Base-by-base conservation (phyloP, 1,140 invertebrate genomes). In the Lasioglossum baleicum region DNA sequence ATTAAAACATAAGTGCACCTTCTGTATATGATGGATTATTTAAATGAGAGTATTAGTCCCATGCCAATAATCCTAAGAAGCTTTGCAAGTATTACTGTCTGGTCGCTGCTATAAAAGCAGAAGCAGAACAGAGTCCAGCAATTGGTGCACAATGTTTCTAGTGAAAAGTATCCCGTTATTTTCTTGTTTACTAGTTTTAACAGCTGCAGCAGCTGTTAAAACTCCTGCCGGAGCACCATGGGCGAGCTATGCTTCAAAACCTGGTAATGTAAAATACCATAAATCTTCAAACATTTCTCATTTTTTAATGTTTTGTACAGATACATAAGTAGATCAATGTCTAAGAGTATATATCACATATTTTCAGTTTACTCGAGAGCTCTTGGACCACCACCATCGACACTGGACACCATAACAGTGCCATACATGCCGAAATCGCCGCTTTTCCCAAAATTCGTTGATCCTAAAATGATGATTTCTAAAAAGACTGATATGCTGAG, bases 371-470 rank as follows among this genome's bases (percentile, higher is more conserved):
- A 85, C 71, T 72, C 79, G 31, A 86, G 90, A 87, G 88, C 89
- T 67, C 31, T 91, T 22, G 88, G 85, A 60, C 87, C 90, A 69
- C 80, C 87, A 35, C 7, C 67, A 20, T 53, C 71, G 15, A 85
- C 71, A 79, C 84, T 90, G 11, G 83, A 86, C 17, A 87, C 89
- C 7, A 90, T 92, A 61, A 75, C 86, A 7, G 81, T 91, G 15
- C 91, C 91, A 15, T 92, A 89, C 44, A 70, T 82, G 20, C 67
- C 89, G 68, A 92, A 92, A 35, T 89, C 89, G 11, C 71, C 90
- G 0, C 68, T 91, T 7, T 90, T 91, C 15, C 90, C 90, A 15
- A 91, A 91, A 83, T 90, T 91, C 22, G 88, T 92, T 11, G 91
- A 92, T 53, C 90, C 91, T 10, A 88, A 89, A 81, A 53, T 53